Evolutionary conservation across 2,113 vertebrate species (phyloP), one percentile per base, ranked within the genome.

Genomic region (Centropus unirufus): DNA sequence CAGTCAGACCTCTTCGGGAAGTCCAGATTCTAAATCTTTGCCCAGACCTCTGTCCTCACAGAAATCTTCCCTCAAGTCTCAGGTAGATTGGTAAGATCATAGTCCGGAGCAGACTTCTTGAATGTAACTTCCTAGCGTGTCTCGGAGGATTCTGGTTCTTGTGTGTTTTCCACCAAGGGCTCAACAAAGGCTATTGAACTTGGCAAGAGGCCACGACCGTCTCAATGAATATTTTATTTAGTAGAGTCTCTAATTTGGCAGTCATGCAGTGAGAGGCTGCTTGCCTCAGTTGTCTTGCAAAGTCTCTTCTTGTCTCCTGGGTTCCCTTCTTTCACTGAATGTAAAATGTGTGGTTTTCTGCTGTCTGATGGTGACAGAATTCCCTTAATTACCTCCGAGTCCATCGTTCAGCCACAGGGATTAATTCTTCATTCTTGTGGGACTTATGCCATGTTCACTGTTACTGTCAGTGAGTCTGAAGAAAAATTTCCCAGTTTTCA

Each of bases 141-240:
- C 29, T 91, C 62, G 72, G 46, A 59, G 46, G 36, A 73, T 95
- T 84, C 49, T 9, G 2, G 9, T 83, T 87, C 55, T 62, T 91
- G 49, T 78, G n/a, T 86, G 29, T 94, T 89, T 91, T 89, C 54
- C 39, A 86, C 55, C 47, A 69, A 73, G 55, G 22, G n/a, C 63
- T 54, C 29, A 83, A 67, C 69, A 94, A 88, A 95, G 40, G 55
- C 84, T 93, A 14, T 93, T 91, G 63, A 67, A 39, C 70, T 80
- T 95, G 91, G 91, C 87, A 91, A 42, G 29, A 86, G n/a, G 67
- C 72, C 92, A 69, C 39, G 49, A 2, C 62, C 82, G 40, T 22
- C 40, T 34, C 74, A 73, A n/a, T 90, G 14, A 86, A 70, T 95
- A 74, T 89, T 87, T 94, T 77, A 93, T 92, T 88, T 26, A 29